phyloP scores from a whole-genome alignment of 30 jellyfish, hydroid and myxozoan species.

The Pelagia noctiluca region DNA sequence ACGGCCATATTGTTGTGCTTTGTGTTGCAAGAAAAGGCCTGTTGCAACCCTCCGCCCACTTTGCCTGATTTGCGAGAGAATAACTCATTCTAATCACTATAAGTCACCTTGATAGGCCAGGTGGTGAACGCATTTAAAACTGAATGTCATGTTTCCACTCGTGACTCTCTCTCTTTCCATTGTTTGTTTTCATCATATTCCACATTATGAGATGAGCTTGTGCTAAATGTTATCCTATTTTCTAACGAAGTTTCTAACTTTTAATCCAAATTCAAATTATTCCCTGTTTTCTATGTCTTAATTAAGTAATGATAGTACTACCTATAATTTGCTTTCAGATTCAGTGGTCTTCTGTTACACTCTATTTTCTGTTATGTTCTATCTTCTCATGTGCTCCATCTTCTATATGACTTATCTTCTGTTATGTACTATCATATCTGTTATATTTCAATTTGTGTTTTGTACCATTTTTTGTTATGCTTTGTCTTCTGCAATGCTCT shows the following conservation, averaged over 20 bases:
- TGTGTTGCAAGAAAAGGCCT: constrained; percentile 10
- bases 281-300: too few relatives aligned
- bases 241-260: not conserved
- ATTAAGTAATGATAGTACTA: not conserved
- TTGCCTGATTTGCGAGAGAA: constrained; percentile 39
- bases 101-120: constrained; percentile 26
- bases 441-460: too few relatives aligned
- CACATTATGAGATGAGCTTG: not conserved
- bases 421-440: too few relatives aligned
- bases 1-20: constrained; percentile 10
- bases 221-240: not conserved
- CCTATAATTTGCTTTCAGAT: too few relatives aligned
- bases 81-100: constrained; percentile 41
- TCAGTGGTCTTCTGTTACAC: too few relatives aligned
- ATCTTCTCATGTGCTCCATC: too few relatives aligned
- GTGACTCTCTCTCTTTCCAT: not conserved
- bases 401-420: too few relatives aligned
- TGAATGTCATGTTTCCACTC: constrained; percentile 25
- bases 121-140: constrained; percentile 44
- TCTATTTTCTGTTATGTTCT: too few relatives aligned
- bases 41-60: constrained; percentile 54
- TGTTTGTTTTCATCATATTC: not conserved
- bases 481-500: too few relatives aligned
- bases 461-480: too few relatives aligned
- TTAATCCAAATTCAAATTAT: too few relatives aligned